A percentile compares a stretch with the other conserved stretches of the same genome.
These are phyloP conservation scores for Amphiduros pacificus DNA, from an alignment of 2,888 invertebrate genomes.

Conservation along the genomic window DNA sequence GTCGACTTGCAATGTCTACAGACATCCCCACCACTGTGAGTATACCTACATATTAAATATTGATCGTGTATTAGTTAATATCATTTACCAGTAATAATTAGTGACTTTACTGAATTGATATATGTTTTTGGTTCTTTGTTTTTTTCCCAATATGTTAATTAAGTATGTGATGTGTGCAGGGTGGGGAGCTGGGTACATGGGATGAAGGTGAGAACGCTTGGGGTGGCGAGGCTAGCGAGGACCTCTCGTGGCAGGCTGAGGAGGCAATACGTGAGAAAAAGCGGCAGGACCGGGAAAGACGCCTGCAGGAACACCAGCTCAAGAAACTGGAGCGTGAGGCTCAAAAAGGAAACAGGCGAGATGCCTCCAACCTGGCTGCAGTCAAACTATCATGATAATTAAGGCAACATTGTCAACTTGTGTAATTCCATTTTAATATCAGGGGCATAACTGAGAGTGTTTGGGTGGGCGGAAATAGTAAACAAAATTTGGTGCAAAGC, in stretches of 20 bases:
- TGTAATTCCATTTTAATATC: too few species aligned
- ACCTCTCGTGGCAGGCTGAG: slow-evolving; percentile 50
- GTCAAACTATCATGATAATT: slow-evolving; percentile 48
- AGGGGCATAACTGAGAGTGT: too few species aligned
- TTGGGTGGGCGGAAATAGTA: too few species aligned
- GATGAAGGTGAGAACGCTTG: slow-evolving; percentile 46
- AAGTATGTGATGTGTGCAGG: slow-evolving; percentile 9
- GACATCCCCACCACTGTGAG: slow-evolving; percentile 34
- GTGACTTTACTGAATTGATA: too few species aligned
- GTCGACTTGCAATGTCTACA: slow-evolving; percentile 30
- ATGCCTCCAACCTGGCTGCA: slow-evolving; percentile 29
- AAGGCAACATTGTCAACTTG: too few species aligned
- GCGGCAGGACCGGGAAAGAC: slow-evolving; percentile 39
- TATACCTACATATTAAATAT: too few species aligned
- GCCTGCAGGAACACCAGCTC: slow-evolving; percentile 41
- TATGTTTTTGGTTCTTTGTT: too few species aligned
- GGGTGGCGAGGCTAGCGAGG: slow-evolving; percentile 43
- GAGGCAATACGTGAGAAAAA: slow-evolving; percentile 47
- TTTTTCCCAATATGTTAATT: too few species aligned
- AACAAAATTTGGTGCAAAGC: too few species aligned
- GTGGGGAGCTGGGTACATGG: slow-evolving; percentile 45
- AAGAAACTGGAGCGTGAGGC: slow-evolving; percentile 43
- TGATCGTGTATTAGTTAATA: too few species aligned
- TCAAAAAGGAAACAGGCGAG: slow-evolving; percentile 29
- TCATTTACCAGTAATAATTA: too few species aligned